Evolutionary conservation across 2,797 vertebrate genomes (phyloP), one percentile per base, ranked within the genome.

Genomic region (Brachymystax lenok): DNA sequence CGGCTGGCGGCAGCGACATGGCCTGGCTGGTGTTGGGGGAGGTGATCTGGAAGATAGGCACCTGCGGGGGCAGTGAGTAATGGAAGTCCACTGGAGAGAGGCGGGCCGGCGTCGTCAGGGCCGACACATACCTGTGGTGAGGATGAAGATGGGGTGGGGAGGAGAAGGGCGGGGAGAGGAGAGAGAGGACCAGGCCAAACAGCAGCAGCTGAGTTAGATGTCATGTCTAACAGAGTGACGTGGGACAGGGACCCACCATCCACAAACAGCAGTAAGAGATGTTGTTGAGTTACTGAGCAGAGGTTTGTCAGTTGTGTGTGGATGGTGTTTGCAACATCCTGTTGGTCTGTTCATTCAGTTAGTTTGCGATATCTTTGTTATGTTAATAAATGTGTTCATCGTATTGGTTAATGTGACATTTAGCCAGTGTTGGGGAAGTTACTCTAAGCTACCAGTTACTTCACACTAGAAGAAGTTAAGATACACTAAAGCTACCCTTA

Each of bases 41-140:
- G 35, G 98, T 98, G 94, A 99, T 98, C 94, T 99, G 97, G 68
- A 99, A 98, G 87, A 95, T 98, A 89, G 97, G 97, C 95, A 98
- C 96, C 95, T 97, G 96, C 12, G 96, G 92, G 80, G 97, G 93
- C 92, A 98, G 93, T 82, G 97, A 97, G 93, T 96, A 99, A 93
- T 97, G 97, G 94, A 98, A 96, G 92, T 99, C 97, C 83, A 98
- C 97, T 0, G 98, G 98, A 0, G 98, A 99, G 85, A 98, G 96
- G 87, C 94, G 97, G 71, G 97, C 97, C 84, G 98, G 98, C 74
- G 98, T 99, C 83, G 98, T 99, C 93, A 99, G 92, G 69, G 98
- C 98, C 1, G 98, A 99, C 92, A 99, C 97, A 0, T 98, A 99
- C 92, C 98, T 99, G 93, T 5, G 84, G 80, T 66, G 75, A 83